Base-by-base conservation (phyloP, 2,888 invertebrate genomes). In the Phanerotoma sp. region DNA sequence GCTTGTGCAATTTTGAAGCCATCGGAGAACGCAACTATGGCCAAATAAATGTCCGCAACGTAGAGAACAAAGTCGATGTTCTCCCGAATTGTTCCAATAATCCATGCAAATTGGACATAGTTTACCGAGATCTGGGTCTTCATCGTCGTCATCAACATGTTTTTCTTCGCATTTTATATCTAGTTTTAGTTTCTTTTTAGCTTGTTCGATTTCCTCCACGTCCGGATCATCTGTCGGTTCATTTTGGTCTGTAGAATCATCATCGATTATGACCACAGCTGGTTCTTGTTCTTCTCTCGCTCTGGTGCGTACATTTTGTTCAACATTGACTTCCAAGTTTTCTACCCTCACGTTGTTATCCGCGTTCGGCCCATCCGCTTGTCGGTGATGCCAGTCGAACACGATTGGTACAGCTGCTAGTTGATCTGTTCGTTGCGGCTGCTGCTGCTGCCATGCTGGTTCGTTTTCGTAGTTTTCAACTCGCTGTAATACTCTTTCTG, bases 21-120 rank as follows among this genome's bases (percentile, higher is more conserved):
- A 94, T 30, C 86, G 81, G 48, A 83, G 78, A 7, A 94, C 87
- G 71, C 96, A 96, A 15, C 82, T 81, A 1, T 85, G 78, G 0
- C 97, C 97, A 77, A 95, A 97, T 6, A 96, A 77, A 78, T 97
- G 97, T 0, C 97, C 97, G 76, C 97, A 97, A 69, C 87, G 87
- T 7, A 97, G 78, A 0, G 92, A 87, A n/a, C 89, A 88, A 3
- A 96, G 78, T 49, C 95, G 82, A 74, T 97, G 97, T 0, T 83
- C 84, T 0, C 96, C 96, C 0, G 88, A 84, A 72, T 87, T 92
- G 4, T 89, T 90, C 92, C 94, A 96, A 3, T 83, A 78, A 51
- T 96, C 96, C 60, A 94, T 81, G 71, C 96, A 96, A 61, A 96
- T 95, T 0, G 93, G 86, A 66, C 96, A 96, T 47, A 60, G 69